These are phyloP conservation scores for Crocallis elinguaria DNA, from an alignment of 2,888 invertebrate species.

Conservation along the genomic window DNA sequence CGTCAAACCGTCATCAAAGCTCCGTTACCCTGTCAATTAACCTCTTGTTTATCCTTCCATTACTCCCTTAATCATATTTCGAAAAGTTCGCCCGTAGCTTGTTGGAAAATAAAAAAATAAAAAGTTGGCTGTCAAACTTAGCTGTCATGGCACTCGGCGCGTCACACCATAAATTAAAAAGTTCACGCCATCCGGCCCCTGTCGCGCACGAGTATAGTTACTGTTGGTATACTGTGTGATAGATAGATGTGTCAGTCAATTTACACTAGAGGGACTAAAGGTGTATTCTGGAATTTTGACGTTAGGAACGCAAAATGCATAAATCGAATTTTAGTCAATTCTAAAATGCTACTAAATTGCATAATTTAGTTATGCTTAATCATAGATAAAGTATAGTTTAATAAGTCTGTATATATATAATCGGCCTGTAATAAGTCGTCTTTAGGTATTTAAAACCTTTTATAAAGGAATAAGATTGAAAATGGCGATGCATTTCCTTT, in stretches of 20 bases:
- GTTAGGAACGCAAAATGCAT: too few species aligned
- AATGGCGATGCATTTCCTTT: too few species aligned
- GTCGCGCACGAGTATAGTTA: neutral
- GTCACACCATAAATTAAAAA: slow-evolving; percentile 53
- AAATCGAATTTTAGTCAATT: too few species aligned
- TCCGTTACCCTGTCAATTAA: slow-evolving; percentile 26
- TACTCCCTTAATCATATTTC: slow-evolving; percentile 24
- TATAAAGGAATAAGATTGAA: too few species aligned
- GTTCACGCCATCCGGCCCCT: slow-evolving; percentile 37
- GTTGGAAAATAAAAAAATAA: slow-evolving; percentile 29
- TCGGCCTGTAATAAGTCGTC: too few species aligned
- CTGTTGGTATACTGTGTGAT: neutral
- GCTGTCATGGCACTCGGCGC: slow-evolving; percentile 39
- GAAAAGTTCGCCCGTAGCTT: slow-evolving; percentile 16
- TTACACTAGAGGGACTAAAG: neutral
- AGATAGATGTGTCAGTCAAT: neutral
- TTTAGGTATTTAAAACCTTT: too few species aligned
- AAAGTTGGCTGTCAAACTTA: slow-evolving; percentile 41
- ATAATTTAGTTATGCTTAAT: too few species aligned
- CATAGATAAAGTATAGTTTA: too few species aligned
- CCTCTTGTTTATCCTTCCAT: slow-evolving; percentile 25
- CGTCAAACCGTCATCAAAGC: slow-evolving; percentile 11
- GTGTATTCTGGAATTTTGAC: too few species aligned
- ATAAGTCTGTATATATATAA: too few species aligned
- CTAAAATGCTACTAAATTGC: too few species aligned